Evolutionary conservation across 2,113 vertebrate species (phyloP).

Genomic region (Calcarius ornatus): DNA sequence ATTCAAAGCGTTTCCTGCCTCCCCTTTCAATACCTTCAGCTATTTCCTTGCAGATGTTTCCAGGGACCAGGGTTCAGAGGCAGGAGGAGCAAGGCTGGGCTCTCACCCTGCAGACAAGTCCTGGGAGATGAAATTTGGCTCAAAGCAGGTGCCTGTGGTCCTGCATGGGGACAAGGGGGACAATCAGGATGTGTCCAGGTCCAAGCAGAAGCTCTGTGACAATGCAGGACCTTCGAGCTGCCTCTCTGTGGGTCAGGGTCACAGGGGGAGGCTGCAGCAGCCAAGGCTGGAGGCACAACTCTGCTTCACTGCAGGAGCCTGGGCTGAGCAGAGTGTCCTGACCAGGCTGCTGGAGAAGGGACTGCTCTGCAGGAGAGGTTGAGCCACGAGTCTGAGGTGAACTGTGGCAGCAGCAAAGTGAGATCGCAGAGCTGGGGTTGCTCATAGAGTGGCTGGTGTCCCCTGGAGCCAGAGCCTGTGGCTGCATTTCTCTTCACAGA

Average conservation of each 20-base stretch:
- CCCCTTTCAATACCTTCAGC: slow-evolving; percentile 46
- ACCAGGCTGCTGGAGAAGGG: background rate
- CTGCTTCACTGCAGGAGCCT: accelerated
- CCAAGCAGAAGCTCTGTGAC: background rate
- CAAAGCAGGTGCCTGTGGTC: background rate
- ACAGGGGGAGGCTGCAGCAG: background rate
- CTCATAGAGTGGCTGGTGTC: accelerated
- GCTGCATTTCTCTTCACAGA: no score
- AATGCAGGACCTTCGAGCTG: background rate
- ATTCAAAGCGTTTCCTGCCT: slow-evolving; percentile 37
- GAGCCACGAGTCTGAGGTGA: background rate
- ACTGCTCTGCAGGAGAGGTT: background rate
- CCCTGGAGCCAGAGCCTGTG: background rate
- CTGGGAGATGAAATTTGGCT: background rate
- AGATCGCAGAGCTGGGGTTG: background rate
- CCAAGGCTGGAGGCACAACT: background rate
- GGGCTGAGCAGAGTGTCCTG: background rate
- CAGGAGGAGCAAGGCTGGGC: background rate
- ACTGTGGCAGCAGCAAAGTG: background rate
- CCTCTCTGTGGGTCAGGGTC: background rate
- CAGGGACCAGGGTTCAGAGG: background rate
- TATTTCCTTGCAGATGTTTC: slow-evolving; percentile 58
- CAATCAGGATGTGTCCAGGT: background rate
- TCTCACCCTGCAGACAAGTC: background rate
- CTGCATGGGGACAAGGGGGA: background rate